phyloP scores from a whole-genome alignment of 2,113 vertebrate genomes.

The Thalassoma bifasciatum region DNA sequence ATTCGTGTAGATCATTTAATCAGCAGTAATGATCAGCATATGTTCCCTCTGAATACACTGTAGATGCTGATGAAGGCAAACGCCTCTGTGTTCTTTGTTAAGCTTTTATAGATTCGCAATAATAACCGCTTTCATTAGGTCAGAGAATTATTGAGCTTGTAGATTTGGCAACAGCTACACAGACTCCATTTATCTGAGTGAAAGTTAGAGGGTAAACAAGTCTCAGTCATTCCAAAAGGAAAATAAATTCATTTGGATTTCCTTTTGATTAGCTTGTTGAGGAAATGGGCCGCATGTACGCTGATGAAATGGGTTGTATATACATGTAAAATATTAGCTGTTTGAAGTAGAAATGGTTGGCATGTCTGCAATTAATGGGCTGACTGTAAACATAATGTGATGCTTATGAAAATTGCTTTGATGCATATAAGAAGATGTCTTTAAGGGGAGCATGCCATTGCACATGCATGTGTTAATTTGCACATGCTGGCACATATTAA shows the following conservation, averaged over 20 bases:
- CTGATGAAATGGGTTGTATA: conserved; percentile 47
- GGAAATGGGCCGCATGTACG: conserved; percentile 27
- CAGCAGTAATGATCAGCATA: conserved; percentile 9
- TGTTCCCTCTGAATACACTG: background rate
- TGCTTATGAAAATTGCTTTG: conserved; percentile 47
- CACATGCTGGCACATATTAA: background rate
- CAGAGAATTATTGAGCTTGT: conserved; percentile 46
- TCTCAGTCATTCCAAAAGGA: conserved; percentile 33
- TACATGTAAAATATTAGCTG: conserved; percentile 50
- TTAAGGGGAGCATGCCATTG: background rate
- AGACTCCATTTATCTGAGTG: conserved; percentile 41
- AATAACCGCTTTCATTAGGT: conserved; percentile 47
- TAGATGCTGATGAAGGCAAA: conserved; percentile 17
- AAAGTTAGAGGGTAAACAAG: conserved; percentile 55
- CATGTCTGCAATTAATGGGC: conserved; percentile 41
- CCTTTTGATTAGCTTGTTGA: conserved; percentile 53
- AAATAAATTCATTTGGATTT: conserved; percentile 58
- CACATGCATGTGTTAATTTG: conserved; percentile 1
- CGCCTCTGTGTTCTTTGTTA: conserved; percentile 25
- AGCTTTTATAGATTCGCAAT: conserved; percentile 48
- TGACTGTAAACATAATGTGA: conserved; percentile 39
- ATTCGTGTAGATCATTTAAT: conserved; percentile 22
- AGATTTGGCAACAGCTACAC: conserved; percentile 47
- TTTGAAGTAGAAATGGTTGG: conserved; percentile 52
- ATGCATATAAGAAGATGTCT: conserved; percentile 39